These are phyloP conservation scores for Atta cephalotes DNA, from an alignment of 1,140 invertebrate genomes.

Conservation along the genomic window DNA sequence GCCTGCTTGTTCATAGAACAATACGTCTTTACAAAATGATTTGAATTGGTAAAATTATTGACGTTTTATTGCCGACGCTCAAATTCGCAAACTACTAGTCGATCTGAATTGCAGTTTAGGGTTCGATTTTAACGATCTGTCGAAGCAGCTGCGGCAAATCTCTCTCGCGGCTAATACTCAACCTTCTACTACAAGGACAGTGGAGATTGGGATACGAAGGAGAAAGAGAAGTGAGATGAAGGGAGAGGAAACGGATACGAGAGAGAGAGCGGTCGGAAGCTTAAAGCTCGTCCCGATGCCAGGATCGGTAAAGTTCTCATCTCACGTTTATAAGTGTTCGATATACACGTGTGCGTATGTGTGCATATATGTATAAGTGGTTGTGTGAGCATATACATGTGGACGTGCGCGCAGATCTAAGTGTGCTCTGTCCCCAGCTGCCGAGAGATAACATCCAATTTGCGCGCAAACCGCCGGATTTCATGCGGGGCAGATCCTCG, in stretches of 20 bases:
- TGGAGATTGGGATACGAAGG: background rate
- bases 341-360: slow-evolving; percentile 31
- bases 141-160: slow-evolving; percentile 59
- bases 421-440: slow-evolving; percentile 81
- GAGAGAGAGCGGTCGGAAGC: slow-evolving; percentile 69
- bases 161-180: slow-evolving; percentile 46
- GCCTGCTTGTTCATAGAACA: slow-evolving; percentile 10
- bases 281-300: slow-evolving; percentile 76
- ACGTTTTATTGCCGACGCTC: slow-evolving; percentile 39
- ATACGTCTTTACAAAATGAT: slow-evolving; percentile 54
- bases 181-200: slow-evolving; percentile 41
- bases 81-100: slow-evolving; percentile 33
- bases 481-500: slow-evolving; percentile 74
- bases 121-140: slow-evolving; percentile 59
- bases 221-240: background rate
- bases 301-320: slow-evolving; percentile 78
- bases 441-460: slow-evolving; percentile 84
- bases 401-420: slow-evolving; percentile 50
- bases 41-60: slow-evolving; percentile 56
- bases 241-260: slow-evolving; percentile 12
- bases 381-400: slow-evolving; percentile 34
- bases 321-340: slow-evolving; percentile 70
- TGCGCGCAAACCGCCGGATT: slow-evolving; percentile 83
- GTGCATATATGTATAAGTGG: background rate
- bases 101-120: slow-evolving; percentile 34